Base-by-base conservation (phyloP, 2,797 vertebrate species). In the Alfaro cultratus region DNA sequence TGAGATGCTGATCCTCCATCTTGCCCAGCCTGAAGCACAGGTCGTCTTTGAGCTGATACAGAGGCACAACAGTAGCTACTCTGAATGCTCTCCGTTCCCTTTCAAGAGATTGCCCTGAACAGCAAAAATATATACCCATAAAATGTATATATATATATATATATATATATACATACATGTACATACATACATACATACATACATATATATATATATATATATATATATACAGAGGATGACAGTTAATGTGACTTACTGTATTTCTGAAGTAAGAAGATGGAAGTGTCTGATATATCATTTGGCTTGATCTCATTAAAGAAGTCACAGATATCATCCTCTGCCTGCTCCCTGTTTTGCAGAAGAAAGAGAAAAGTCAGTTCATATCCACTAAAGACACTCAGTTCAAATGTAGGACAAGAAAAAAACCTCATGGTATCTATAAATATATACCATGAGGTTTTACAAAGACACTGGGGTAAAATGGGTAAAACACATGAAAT, bases 41-140 rank as follows among this genome's bases (percentile, higher is more conserved):
- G 88, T 96, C 96, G 60, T 96, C 94, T 87, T 86, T 96, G 43
- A 99, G 93, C 80, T 97, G 96, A 94, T 94, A 94, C 88, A 98
- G 67, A 64, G 97, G 97, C 85, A 88, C 91, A 45, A 98, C 94
- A 23, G 96, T 94, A 74, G 93, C 92, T 74, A 79, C 86, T 86
- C 91, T 91, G 88, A 97, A 97, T 0, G 51, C 41, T 55, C 95
- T 92, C 81, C 89, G 79, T 36, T 97, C 96, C 79, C 89, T 92
- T 82, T 96, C 91, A 78, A 99, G 92, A 70, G 89, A 86, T 82
- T 91, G 81, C 41, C 94, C 98, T 99, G 81, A 83, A 85, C 21
- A 55, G 74, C 73, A 0, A 81, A 73, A 87, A 75, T 45, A 80
- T 60, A 57, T 82, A 53, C 57, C 5, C 9, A 23, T 21, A 4